phyloP scores from a whole-genome alignment of 2,797 vertebrate species.

The Trichosurus vulpecula region DNA sequence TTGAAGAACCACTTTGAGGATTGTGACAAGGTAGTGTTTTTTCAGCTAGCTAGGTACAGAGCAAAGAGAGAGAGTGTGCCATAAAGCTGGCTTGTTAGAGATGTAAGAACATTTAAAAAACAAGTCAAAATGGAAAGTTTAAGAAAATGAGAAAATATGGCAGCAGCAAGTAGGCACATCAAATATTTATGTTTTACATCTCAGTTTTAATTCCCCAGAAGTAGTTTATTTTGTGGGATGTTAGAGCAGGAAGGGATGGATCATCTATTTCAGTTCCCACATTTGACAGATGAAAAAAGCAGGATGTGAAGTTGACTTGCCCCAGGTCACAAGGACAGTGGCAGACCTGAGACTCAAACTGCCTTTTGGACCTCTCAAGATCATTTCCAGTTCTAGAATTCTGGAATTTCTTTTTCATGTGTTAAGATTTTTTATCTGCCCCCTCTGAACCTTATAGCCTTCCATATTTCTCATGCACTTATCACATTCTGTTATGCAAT shows the following conservation, averaged over 20 bases:
- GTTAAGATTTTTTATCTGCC: background rate
- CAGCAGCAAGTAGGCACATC: conserved; percentile 10
- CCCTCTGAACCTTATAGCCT: background rate
- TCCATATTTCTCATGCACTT: background rate
- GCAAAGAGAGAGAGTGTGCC: conserved; percentile 42
- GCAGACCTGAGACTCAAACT: background rate
- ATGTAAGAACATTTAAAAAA: conserved; percentile 16
- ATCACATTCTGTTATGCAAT: background rate
- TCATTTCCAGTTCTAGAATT: conserved; percentile 19
- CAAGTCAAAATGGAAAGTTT: conserved; percentile 48
- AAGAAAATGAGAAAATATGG: conserved; percentile 43
- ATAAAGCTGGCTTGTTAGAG: conserved; percentile 51
- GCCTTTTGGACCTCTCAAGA: background rate
- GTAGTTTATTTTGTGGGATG: background rate
- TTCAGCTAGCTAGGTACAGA: conserved; percentile 25
- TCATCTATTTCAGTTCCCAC: conserved; percentile 22
- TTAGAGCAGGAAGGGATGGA: conserved; percentile 8
- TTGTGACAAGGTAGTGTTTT: conserved; percentile 48
- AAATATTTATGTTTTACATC: conserved; percentile 44
- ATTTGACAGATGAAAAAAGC: conserved; percentile 31
- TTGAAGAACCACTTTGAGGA: conserved; percentile 47
- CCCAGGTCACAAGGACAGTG: background rate
- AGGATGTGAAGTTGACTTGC: background rate
- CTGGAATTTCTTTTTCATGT: background rate
- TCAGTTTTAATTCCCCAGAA: conserved; percentile 46